Evolutionary conservation across 2,113 vertebrate genomes (phyloP).

Genomic region (Cichladusa arquata): DNA sequence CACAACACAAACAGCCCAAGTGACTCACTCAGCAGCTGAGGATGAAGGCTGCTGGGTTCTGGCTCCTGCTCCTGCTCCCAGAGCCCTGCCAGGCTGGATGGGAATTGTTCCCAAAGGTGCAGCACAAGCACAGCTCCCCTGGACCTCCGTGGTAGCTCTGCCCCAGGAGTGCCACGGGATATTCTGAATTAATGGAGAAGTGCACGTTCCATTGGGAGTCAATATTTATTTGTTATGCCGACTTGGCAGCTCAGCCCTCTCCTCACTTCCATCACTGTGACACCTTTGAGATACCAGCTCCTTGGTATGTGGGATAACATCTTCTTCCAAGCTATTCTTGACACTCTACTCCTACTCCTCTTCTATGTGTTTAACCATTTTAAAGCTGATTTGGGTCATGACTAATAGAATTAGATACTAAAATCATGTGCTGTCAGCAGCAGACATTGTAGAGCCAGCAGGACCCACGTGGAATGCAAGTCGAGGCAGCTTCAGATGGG

Average conservation of each 20-base stretch:
- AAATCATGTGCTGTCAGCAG: slow-evolving; percentile 33
- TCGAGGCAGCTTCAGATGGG: not conserved
- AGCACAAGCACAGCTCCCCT: not conserved
- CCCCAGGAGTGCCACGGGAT: not conserved
- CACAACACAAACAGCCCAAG: slow-evolving; percentile 9
- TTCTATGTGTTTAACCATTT: slow-evolving; percentile 65
- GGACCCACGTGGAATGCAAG: not conserved
- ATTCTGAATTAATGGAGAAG: not conserved
- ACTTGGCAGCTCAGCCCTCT: slow-evolving; percentile 14
- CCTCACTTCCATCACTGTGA: slow-evolving; percentile 46
- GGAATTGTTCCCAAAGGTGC: not conserved
- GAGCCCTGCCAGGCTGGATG: not conserved
- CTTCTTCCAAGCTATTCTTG: slow-evolving; percentile 64
- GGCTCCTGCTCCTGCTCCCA: not conserved
- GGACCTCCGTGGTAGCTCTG: not conserved
- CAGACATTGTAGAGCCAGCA: not conserved
- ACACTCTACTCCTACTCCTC: slow-evolving; percentile 51
- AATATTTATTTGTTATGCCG: not conserved
- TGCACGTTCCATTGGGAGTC: not conserved
- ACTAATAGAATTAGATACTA: slow-evolving; percentile 55
- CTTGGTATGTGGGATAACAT: slow-evolving; percentile 57
- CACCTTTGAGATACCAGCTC: slow-evolving; percentile 56
- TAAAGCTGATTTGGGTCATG: slow-evolving; percentile 57
- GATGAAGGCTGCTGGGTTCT: not conserved
- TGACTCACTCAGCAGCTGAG: not conserved